phyloP scores from a whole-genome alignment of 1,140 invertebrate species.

The Trinorchestia longiramus region DNA sequence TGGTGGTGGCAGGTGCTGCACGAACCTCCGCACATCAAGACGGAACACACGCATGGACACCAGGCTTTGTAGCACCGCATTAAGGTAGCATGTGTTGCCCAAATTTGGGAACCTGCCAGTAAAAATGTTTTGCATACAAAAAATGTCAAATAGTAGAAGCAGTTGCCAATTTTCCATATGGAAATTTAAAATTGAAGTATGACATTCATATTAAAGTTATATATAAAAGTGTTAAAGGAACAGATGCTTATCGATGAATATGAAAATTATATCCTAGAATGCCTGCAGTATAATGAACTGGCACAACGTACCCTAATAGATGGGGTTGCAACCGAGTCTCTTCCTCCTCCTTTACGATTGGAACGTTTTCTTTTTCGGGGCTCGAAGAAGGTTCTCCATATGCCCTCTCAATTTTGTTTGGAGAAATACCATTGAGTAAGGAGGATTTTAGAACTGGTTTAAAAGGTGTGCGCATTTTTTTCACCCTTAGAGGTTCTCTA shows the following conservation, averaged over 20 bases:
- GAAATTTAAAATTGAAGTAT: neutral
- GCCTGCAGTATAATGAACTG: neutral
- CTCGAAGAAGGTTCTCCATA: slow-evolving; percentile 50
- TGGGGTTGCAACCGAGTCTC: slow-evolving; percentile 53
- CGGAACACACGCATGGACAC: slow-evolving; percentile 59
- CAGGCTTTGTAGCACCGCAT: slow-evolving; percentile 67
- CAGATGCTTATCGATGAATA: neutral
- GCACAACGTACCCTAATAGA: slow-evolving; percentile 59
- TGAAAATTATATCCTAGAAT: neutral
- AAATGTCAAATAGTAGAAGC: neutral
- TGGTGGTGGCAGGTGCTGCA: slow-evolving; percentile 17
- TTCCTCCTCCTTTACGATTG: neutral
- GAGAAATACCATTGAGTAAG: slow-evolving; percentile 59
- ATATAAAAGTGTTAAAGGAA: neutral
- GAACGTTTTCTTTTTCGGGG: slow-evolving; percentile 64
- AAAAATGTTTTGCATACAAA: neutral
- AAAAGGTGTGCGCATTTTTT: neutral
- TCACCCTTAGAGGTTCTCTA: neutral
- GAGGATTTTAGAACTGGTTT: neutral
- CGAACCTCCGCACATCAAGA: neutral
- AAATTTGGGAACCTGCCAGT: slow-evolving; percentile 66
- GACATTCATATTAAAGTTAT: neutral
- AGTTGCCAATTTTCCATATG: neutral
- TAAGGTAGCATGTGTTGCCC: slow-evolving; percentile 68
- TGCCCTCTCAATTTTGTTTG: slow-evolving; percentile 60